phyloP scores from a whole-genome alignment of 2,888 invertebrate genomes.

The Heteropelma amictum region DNA sequence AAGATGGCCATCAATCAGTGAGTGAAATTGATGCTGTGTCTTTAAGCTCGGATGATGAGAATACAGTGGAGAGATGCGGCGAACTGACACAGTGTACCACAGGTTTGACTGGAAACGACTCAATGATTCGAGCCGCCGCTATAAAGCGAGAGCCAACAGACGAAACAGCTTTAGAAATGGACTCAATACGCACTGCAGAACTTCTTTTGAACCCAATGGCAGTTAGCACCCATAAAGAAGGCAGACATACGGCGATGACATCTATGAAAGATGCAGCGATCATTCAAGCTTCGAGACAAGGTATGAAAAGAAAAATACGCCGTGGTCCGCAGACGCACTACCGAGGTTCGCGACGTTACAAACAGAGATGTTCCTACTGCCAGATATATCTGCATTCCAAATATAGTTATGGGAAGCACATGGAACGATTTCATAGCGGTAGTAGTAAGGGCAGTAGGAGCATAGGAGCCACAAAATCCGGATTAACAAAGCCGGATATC shows the following conservation, averaged over 20 bases:
- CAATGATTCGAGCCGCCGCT: constrained; percentile 63
- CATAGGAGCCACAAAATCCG: not conserved
- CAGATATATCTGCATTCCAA: constrained; percentile 74
- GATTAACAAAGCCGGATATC: not conserved
- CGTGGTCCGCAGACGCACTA: constrained; percentile 72
- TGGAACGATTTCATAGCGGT: constrained; percentile 70
- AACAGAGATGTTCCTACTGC: constrained; percentile 71
- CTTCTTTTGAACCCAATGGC: constrained; percentile 70
- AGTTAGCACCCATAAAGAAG: constrained; percentile 58
- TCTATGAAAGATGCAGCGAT: constrained; percentile 62
- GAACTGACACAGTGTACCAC: constrained; percentile 73
- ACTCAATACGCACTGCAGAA: constrained; percentile 64
- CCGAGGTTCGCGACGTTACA: constrained; percentile 67
- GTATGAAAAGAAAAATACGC: constrained; percentile 63
- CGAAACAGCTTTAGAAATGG: constrained; percentile 60
- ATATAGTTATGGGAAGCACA: constrained; percentile 69
- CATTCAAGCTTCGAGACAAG: not conserved
- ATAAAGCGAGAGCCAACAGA: constrained; percentile 79
- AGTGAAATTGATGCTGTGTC: constrained; percentile 62
- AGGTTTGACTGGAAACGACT: constrained; percentile 71
- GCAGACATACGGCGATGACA: constrained; percentile 57
- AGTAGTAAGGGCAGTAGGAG: not conserved
- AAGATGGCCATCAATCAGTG: constrained; percentile 75
- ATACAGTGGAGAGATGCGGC: no score
- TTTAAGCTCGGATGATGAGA: constrained; percentile 62